Evolutionary conservation across 1,140 invertebrate genomes (phyloP).

Genomic region (Leucophenga varia): DNA sequence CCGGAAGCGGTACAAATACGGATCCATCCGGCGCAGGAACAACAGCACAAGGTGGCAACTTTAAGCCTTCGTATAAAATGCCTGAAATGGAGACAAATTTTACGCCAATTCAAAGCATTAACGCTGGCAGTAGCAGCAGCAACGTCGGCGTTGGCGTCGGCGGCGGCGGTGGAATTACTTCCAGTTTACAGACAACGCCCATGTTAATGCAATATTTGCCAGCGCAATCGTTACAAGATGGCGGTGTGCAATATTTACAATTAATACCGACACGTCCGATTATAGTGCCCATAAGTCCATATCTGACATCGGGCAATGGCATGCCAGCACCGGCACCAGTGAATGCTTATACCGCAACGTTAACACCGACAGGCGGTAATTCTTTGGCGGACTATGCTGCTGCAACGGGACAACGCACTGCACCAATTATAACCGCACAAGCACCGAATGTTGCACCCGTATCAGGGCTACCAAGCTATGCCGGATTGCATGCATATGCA

Average conservation of each 20-base stretch:
- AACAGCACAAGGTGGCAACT: slow-evolving; percentile 17
- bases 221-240: slow-evolving; percentile 36
- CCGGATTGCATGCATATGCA: slow-evolving; percentile 25
- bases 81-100: slow-evolving; percentile 52
- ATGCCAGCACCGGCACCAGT: too few relatives aligned
- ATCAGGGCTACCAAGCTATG: slow-evolving; percentile 26
- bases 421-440: slow-evolving; percentile 21
- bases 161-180: slow-evolving; percentile 7
- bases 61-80: slow-evolving; percentile 49
- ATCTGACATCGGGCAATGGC: slow-evolving; percentile 6
- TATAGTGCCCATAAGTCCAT: slow-evolving; percentile 51
- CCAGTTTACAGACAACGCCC: slow-evolving; percentile 53
- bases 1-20: background rate
- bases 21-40: slow-evolving; percentile 2
- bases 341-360: background rate
- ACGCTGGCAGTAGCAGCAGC: too few relatives aligned
- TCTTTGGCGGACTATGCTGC: slow-evolving; percentile 14
- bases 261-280: slow-evolving; percentile 50
- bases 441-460: slow-evolving; percentile 20
- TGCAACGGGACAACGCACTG: background rate
- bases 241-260: slow-evolving; percentile 47
- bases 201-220: slow-evolving; percentile 63
- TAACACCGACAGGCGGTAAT: background rate
- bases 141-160: background rate
- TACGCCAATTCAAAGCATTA: slow-evolving; percentile 39